A percentile compares a stretch with the other conserved stretches of the same genome.
Conservation (phyloP, 2,888 invertebrate species). For the Pardosa pseudoannulata region DNA sequence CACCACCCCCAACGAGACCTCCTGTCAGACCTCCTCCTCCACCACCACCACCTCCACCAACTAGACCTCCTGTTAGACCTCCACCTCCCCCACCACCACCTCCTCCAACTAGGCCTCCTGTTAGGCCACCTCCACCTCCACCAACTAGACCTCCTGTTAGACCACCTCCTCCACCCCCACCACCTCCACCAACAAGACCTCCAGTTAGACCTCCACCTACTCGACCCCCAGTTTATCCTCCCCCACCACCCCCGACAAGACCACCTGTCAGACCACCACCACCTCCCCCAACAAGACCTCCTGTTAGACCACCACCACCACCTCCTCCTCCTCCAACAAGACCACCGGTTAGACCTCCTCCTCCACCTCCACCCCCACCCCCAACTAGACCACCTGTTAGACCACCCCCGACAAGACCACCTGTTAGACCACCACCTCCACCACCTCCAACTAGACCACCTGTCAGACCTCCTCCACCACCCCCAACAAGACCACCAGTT, state of each 20-base stretch:
- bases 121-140: slow-evolving; percentile 26
- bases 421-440: slow-evolving; percentile 37
- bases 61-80: slow-evolving; percentile 10
- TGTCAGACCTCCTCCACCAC: slow-evolving; percentile 21
- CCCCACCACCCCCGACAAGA: slow-evolving; percentile 24
- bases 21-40: slow-evolving; percentile 14
- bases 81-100: neutral
- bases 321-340: slow-evolving; percentile 30
- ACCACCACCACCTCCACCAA: slow-evolving; percentile 32
- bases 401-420: slow-evolving; percentile 17
- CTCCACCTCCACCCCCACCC: slow-evolving; percentile 20
- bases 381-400: neutral
- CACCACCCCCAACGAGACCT: slow-evolving; percentile 14
- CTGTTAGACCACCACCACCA: slow-evolving; percentile 18
- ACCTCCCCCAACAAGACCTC: slow-evolving; percentile 12
- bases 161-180: slow-evolving; percentile 21
- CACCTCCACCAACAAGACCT: slow-evolving; percentile 25
- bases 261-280: slow-evolving; percentile 38
- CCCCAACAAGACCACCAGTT: slow-evolving; percentile 32
- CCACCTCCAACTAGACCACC: slow-evolving; percentile 39
- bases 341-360: slow-evolving; percentile 63
- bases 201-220: slow-evolving; percentile 30
- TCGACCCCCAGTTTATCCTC: slow-evolving; percentile 42
- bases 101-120: slow-evolving; percentile 15
- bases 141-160: slow-evolving; percentile 8